Conservation (phyloP, 2,113 vertebrate species). For the Ranitomeya imitator region DNA sequence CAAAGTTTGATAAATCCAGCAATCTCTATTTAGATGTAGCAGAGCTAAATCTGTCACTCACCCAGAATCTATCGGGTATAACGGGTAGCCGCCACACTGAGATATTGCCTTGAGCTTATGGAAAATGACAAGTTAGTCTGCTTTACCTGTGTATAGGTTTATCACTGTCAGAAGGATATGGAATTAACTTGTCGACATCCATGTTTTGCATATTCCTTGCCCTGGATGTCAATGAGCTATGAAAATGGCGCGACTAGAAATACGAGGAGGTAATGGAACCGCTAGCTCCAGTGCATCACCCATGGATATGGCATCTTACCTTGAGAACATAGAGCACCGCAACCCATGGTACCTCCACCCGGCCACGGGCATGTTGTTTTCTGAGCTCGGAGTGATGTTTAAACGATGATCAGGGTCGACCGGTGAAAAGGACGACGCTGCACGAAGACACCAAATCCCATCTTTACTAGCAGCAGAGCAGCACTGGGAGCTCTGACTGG, state of each 20-base stretch:
- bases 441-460: constrained; percentile 49
- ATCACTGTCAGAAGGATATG: no score
- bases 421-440: constrained; percentile 52
- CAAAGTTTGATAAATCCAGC: background rate
- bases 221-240: background rate
- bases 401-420: constrained; percentile 53
- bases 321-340: constrained; percentile 81
- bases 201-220: background rate
- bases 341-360: constrained; percentile 73
- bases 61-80: background rate
- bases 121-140: background rate
- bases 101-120: background rate
- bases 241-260: background rate
- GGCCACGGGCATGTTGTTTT: constrained; percentile 73
- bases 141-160: background rate
- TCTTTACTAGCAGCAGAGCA: constrained; percentile 61
- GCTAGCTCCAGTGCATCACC: background rate
- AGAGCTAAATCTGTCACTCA: background rate
- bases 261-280: background rate
- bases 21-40: background rate
- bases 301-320: constrained; percentile 67
- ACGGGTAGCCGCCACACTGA: background rate
- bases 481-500: constrained; percentile 70
- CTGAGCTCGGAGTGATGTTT: constrained; percentile 43
- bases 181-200: background rate